Evolutionary conservation across 2,113 vertebrate species (phyloP).

Genomic region (Bufo bufo): DNA sequence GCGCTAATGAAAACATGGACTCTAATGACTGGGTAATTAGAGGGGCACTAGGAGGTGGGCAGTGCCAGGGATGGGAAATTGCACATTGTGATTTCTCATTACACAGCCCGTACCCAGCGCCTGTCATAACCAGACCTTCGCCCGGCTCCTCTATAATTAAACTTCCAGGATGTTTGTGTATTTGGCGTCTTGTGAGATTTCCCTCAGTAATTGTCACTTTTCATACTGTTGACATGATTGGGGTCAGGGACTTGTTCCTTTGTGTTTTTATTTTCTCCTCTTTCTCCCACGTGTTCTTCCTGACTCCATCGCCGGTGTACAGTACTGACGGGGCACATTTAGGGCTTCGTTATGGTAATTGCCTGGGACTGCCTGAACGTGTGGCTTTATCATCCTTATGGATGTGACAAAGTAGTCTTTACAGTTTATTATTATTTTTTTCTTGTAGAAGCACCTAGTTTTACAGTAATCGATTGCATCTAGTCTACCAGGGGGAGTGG

Average conservation of each 20-base stretch:
- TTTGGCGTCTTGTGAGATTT: conserved; percentile 1
- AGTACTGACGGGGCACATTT: neutral
- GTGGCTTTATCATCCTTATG: no score
- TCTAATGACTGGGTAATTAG: conserved; percentile 47
- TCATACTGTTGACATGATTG: conserved; percentile 49
- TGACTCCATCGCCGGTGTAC: neutral
- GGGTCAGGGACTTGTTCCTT: conserved; percentile 9
- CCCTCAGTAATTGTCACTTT: conserved; percentile 48
- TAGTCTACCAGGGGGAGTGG: no score
- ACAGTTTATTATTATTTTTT: no score
- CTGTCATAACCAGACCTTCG: conserved; percentile 34
- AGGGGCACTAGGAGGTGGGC: conserved; percentile 36
- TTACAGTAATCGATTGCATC: no score
- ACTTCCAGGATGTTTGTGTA: conserved; percentile 35
- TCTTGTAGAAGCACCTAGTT: no score
- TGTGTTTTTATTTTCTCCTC: neutral
- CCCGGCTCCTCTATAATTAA: conserved; percentile 8
- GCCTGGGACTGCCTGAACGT: no score
- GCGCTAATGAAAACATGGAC: conserved; percentile 42
- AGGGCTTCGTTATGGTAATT: neutral
- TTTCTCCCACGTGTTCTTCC: neutral
- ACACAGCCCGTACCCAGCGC: neutral
- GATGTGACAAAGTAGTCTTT: no score
- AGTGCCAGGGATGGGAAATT: conserved; percentile 24
- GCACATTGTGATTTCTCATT: conserved; percentile 44